Percentiles rank a stretch among this genome's conserved stretches.
Evolutionary conservation across 2,888 invertebrate genomes (phyloP).

Genomic region (Drosophila suboccidentalis): DNA sequence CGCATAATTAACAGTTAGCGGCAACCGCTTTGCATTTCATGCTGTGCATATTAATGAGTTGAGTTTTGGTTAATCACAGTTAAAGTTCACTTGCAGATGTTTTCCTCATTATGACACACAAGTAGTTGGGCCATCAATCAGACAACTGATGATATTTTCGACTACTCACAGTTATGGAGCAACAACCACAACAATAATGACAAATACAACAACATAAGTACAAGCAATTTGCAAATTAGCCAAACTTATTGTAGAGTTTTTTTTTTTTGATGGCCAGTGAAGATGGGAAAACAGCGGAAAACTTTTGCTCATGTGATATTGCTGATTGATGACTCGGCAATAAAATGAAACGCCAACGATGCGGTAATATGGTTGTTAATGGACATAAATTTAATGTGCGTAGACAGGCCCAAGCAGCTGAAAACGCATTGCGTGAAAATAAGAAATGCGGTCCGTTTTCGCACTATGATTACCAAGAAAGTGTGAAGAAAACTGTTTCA

Average conservation of each 20-base stretch:
- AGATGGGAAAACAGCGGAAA: conserved; percentile 49
- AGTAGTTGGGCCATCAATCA: conserved; percentile 40
- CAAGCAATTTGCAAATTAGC: conserved; percentile 61
- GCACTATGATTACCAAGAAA: conserved; percentile 70
- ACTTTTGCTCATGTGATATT: conserved; percentile 15
- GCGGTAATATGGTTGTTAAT: conserved; percentile 69
- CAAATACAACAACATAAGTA: neutral
- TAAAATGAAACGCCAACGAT: conserved; percentile 65
- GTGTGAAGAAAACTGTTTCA: conserved; percentile 72
- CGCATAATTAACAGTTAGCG: conserved; percentile 51
- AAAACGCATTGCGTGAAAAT: conserved; percentile 61
- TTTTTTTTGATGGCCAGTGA: conserved; percentile 26
- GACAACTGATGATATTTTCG: conserved; percentile 9
- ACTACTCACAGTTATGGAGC: conserved; percentile 6
- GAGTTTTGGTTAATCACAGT: conserved; percentile 22
- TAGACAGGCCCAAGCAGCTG: conserved; percentile 33
- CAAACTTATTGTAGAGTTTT: conserved; percentile 45
- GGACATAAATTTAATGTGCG: conserved; percentile 65
- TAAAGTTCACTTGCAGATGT: conserved; percentile 28
- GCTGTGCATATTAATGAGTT: conserved; percentile 30
- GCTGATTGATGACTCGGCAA: conserved; percentile 73
- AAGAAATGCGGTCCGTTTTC: conserved; percentile 58
- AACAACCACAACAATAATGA: conserved; percentile 10
- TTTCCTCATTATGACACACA: conserved; percentile 28
- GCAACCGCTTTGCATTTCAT: conserved; percentile 23